phyloP scores from a whole-genome alignment of 2,113 vertebrate species.

The Cyphomyrus discorhynchus region DNA sequence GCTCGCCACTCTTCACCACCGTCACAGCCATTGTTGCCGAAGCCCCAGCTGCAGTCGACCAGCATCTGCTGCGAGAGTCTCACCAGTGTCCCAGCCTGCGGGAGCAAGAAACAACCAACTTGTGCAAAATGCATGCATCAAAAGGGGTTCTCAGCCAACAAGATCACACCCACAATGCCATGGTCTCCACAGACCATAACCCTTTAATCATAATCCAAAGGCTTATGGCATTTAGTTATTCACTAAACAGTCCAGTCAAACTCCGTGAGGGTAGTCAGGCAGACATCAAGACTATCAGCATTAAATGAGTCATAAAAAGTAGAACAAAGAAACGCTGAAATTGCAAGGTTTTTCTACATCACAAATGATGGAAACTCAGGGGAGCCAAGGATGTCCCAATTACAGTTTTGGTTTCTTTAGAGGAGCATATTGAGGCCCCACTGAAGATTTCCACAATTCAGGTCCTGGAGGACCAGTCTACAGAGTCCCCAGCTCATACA shows the following conservation, averaged over 20 bases:
- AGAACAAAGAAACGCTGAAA: not conserved
- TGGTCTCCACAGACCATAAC: not conserved
- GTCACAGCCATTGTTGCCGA: slow-evolving; percentile 70
- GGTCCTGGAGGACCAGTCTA: not conserved
- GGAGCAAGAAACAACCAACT: not conserved
- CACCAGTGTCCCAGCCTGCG: slow-evolving; percentile 58
- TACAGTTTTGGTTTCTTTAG: not conserved
- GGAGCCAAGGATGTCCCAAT: not conserved
- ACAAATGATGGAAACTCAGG: not conserved
- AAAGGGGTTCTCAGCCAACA: not conserved
- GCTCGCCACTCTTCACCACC: slow-evolving; percentile 70
- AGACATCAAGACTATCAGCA: not conserved
- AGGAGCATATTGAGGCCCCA: not conserved
- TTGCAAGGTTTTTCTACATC: not conserved
- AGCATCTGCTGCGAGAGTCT: slow-evolving; percentile 74
- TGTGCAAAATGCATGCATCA: not conserved
- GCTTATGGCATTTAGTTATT: not conserved
- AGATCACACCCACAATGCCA: not conserved
- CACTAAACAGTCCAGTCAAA: not conserved
- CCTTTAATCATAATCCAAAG: not conserved
- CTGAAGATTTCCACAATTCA: too few relatives aligned
- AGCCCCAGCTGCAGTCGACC: slow-evolving; percentile 74
- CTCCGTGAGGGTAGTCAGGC: not conserved
- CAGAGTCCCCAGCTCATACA: not conserved
- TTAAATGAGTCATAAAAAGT: not conserved